Evolutionary conservation across 2,797 vertebrate genomes (phyloP), one percentile per base, ranked within the genome.

Genomic region (Holocentrus rufus): DNA sequence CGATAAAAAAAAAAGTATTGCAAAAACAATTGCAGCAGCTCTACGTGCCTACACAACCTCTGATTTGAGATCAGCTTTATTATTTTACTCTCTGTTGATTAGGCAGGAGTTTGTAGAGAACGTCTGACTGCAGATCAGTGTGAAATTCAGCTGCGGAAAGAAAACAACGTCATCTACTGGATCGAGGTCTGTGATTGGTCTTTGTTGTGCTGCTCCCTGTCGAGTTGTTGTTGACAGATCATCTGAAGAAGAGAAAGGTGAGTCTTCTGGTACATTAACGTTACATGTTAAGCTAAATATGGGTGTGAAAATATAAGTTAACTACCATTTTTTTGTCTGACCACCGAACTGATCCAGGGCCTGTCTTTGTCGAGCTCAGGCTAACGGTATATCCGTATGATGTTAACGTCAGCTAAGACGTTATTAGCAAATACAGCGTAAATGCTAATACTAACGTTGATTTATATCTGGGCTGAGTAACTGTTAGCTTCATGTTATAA

Each of bases 121-220:
- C 31, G 84, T 71, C 74, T 80, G 80, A 85, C 44, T 1, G 0
- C 9, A 72, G 72, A 79, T 81, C 74, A 59, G n/a, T 36, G 75
- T 10, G 1, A 4, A 0, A 2, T 2, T 1, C 34, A 44, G 71
- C 77, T 65, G 60, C 67, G 74, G 7, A 71, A 4, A 65, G 74
- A 15, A 71, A 4, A 7, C 1, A 50, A 72, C 69, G 79, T 87
- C 66, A 74, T 27, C 2, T 0, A 6, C 11, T 42, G 59, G 2
- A 5, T 18, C 13, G 4, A 11, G 25, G 1, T 22, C 55, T 78
- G 46, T 81, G 85, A 86, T 91, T 90, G 90, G 90, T 68, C 73
- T 1, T 84, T 80, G 30, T 74, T 73, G 64, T 67, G 72, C 22
- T 44, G 9, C 23, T 67, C 71, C 74, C 63, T 61, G 31, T 10